Percentiles rank a stretch among this genome's conserved stretches.
Evolutionary conservation across 2,888 invertebrate genomes (phyloP).

Genomic region (Lysandra coridon): DNA sequence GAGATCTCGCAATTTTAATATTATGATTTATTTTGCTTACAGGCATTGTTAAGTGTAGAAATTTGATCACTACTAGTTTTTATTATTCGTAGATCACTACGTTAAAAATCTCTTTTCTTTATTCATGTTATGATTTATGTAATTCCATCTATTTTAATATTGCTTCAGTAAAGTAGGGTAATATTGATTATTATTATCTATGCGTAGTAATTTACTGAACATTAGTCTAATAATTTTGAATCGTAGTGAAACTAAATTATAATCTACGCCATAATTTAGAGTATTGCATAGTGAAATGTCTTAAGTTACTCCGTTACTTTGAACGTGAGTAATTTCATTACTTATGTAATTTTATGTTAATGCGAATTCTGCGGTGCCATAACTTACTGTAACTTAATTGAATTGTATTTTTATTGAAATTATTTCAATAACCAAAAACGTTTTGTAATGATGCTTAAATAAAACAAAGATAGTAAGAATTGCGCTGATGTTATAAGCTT

Average conservation of each 20-base stretch:
- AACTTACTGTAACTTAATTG: neutral
- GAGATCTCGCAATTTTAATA: constrained; percentile 34
- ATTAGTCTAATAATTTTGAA: constrained; percentile 17
- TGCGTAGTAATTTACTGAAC: constrained; percentile 15
- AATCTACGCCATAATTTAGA: constrained; percentile 28
- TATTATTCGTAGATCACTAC: no score
- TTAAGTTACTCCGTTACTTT: constrained; percentile 1
- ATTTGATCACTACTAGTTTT: neutral
- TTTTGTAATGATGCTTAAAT: neutral
- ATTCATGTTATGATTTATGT: neutral
- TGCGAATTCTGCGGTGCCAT: neutral
- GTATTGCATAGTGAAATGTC: constrained; percentile 22
- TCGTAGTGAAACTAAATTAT: constrained; percentile 28
- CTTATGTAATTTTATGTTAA: constrained; percentile 27
- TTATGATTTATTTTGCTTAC: neutral
- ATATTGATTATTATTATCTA: neutral
- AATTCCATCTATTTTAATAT: neutral
- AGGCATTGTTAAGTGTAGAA: neutral
- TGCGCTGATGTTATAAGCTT: neutral
- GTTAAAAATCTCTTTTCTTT: neutral
- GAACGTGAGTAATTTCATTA: constrained; percentile 19
- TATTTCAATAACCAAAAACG: neutral
- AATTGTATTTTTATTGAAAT: constrained; percentile 1
- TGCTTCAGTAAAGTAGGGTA: neutral
- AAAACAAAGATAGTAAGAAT: neutral